These are phyloP conservation scores for Drosophila erecta DNA, from an alignment of 1,140 invertebrate species.

Conservation along the genomic window DNA sequence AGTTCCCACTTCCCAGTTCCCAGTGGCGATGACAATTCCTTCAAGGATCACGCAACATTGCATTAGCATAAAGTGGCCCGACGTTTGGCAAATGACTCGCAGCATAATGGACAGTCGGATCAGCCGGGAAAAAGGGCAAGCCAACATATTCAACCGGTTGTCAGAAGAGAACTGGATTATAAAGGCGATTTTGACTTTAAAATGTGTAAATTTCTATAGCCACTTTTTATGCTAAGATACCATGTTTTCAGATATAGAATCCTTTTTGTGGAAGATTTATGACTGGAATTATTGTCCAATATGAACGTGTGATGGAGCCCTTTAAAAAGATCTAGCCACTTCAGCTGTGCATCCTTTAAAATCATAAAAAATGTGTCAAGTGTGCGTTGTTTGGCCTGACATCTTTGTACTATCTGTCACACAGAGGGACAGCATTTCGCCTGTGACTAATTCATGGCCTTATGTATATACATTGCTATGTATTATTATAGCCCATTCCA, in stretches of 20 bases:
- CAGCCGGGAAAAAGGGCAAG: background rate
- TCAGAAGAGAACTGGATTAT: background rate
- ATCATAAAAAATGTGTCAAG: background rate
- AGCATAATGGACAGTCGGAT: conserved; percentile 21
- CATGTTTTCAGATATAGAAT: no score
- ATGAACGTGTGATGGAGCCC: no score
- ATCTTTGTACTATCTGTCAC: background rate
- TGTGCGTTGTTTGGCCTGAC: background rate
- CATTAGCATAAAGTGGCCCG: conserved; percentile 57
- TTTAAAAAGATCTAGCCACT: no score
- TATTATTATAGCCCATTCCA: background rate
- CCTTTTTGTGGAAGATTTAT: no score
- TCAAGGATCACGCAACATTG: conserved; percentile 60
- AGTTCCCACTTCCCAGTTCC: background rate
- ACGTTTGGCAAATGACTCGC: conserved; percentile 49
- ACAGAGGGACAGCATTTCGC: conserved; percentile 1
- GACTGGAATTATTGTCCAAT: no score
- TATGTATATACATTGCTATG: background rate
- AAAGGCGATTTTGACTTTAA: background rate
- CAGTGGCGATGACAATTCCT: conserved; percentile 49
- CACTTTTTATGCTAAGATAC: no score
- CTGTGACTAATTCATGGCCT: conserved; percentile 14
- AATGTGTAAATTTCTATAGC: no score
- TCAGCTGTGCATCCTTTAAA: background rate
- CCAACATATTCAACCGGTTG: background rate